phyloP scores from a whole-genome alignment of 2,888 invertebrate genomes.

The Watsonalla binaria region DNA sequence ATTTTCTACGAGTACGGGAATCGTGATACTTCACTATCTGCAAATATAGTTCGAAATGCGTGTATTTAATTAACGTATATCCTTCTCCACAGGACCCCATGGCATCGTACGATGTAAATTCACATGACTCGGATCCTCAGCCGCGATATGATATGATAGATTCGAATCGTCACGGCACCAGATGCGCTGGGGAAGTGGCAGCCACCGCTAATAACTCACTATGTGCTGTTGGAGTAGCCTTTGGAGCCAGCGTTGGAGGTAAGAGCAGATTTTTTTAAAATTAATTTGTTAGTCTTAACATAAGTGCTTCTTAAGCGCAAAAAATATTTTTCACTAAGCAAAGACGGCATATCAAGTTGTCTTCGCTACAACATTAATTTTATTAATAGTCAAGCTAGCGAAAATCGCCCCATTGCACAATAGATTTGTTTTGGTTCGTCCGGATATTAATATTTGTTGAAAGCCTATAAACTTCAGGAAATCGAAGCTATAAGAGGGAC shows the following conservation, averaged over 20 bases:
- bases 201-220: slow-evolving; percentile 97
- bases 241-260: slow-evolving; percentile 96
- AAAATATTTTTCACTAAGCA: no score
- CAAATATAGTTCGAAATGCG: no score
- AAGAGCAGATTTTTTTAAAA: slow-evolving; percentile 20
- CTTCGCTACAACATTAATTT: not conserved
- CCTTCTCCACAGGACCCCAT: slow-evolving; percentile 86
- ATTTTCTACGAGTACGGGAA: no score
- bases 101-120: slow-evolving; percentile 98
- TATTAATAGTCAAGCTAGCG: no score
- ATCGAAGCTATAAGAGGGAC: no score
- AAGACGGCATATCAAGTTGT: not conserved
- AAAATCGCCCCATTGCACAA: no score
- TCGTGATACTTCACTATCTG: no score
- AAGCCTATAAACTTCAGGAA: no score
- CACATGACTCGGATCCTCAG: slow-evolving; percentile 97
- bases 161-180: slow-evolving; percentile 96
- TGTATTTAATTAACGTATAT: slow-evolving; percentile 10
- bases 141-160: slow-evolving; percentile 98
- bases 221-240: slow-evolving; percentile 98
- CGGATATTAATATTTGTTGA: no score
- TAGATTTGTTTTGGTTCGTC: no score
- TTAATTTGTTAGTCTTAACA: no score
- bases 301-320: no score
- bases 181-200: slow-evolving; percentile 98